Evolutionary conservation across 2,888 invertebrate genomes (phyloP), one percentile per base, ranked within the genome.

Genomic region (Sinohyriopsis cumingii): DNA sequence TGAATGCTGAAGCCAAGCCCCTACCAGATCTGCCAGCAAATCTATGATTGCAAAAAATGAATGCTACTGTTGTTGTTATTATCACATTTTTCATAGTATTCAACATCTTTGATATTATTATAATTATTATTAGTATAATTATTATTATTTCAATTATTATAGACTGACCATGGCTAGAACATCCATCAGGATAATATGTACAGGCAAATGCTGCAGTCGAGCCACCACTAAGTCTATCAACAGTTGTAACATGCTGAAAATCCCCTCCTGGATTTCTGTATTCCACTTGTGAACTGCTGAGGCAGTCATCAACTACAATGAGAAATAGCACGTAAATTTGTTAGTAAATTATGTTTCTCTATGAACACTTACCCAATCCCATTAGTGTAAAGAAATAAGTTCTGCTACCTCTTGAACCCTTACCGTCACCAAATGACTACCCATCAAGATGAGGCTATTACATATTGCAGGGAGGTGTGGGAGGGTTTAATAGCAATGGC

Each of bases 221-320:
- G 88, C 86, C 12, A 90, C 88, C 9, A 90, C 85, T 59, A 91
- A 82, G 71, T 91, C 91, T 55, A 91, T 82, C 61, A 91, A 84
- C 59, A 91, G 79, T 67, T 89, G 87, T 25, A 90, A 78, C 91
- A 92, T 92, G 77, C 88, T 88, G 76, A 87, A 89, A 59, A 92
- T 90, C 5, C 92, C 91, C 73, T 91, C 91, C 77, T 91, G 91
- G 57, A 91, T 90, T 75, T 91, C 91, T 53, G 86, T 80, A 54
- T 87, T 88, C 91, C 91, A 91, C 45, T 90, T 83, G 67, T 89
- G 86, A 22, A 91, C 91, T 61, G 91, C 91, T 68, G 83, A 85
- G 60, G 91, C 89, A n/a, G 88, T 90, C 78, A 91, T 79, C 67
- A 91, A 80, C 89, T 90, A 61, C 5, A 73, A 75, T 57, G 5